Evolutionary conservation across 1,140 invertebrate species (phyloP), one percentile per base, ranked within the genome.

Genomic region (Orchesella cincta): DNA sequence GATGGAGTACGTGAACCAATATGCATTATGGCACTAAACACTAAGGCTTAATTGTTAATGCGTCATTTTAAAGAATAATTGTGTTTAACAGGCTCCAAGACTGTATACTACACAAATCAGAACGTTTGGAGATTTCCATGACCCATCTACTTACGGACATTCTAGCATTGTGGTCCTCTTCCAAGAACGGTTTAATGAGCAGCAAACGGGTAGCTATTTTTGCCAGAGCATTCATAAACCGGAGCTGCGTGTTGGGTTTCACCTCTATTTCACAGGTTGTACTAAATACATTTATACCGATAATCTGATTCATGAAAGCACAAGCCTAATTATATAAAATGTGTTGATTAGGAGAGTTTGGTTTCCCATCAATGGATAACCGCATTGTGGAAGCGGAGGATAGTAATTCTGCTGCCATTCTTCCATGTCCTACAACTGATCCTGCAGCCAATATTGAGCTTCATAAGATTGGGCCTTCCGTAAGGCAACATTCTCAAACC

Each of bases 381-480:
- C 20, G 73, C 23, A 57, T 82, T 0, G 51, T 82, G 34, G 79
- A 76, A 31, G 35, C 77, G 0, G 34, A 54, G 14, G 71, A 73
- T 31, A 57, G 67, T 71, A 73, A 76, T n/a, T 51, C 78, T 18
- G 0, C 76, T 18, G 73, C 79, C 0, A 80, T 54, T 29, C 46
- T 82, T 1, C 81, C 81, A 29, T 82, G 81, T 71, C 52, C 31
- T 12, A 72, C 78, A 18, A 82, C 81, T 0, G 64, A 82, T 67
- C 81, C 81, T 18, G 52, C 16, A 0, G 33, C 39, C 0, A 14
- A 36, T 12, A 80, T 82, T 73, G 52, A 52, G 14, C 73, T 82
- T n/a, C 76, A 78, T 64, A 82, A 82, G 78, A 76, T 82, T n/a
- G 57, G 62, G n/a, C n/a, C n/a, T n/a, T n/a, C n/a, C n/a, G n/a